Percentiles rank a stretch among this genome's conserved stretches.
These are phyloP conservation scores for Scaptodrosophila lebanonensis DNA, from an alignment of 1,140 invertebrate species.

Conservation along the genomic window DNA sequence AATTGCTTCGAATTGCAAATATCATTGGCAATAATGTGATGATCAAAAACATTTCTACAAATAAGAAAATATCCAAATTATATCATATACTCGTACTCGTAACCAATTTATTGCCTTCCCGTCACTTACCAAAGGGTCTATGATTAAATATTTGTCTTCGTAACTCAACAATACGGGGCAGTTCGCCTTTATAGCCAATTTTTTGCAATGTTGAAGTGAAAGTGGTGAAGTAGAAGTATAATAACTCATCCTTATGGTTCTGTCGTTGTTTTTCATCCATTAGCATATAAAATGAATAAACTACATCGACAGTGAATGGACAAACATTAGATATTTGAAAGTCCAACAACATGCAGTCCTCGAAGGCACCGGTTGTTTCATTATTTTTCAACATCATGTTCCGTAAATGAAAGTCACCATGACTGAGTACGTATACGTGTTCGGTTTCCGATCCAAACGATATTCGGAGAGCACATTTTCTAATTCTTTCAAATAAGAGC, in stretches of 20 bases:
- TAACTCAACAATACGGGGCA: constrained; percentile 31
- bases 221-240: constrained; percentile 37
- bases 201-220: constrained; percentile 37
- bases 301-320: constrained; percentile 37
- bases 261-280: constrained; percentile 38
- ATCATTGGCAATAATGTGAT: constrained; percentile 32
- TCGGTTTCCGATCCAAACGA: constrained; percentile 9
- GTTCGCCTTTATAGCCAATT: constrained; percentile 37
- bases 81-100: not conserved
- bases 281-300: constrained; percentile 49
- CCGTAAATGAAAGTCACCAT: constrained; percentile 52
- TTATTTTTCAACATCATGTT: constrained; percentile 60
- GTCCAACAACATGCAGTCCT: constrained; percentile 51
- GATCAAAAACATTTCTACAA: constrained; percentile 39
- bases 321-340: constrained; percentile 42
- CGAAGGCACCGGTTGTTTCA: constrained; percentile 6
- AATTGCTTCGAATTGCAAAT: constrained; percentile 2
- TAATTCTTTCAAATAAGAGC: constrained; percentile 1
- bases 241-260: constrained; percentile 20
- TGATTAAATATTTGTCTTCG: constrained; percentile 24
- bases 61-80: not conserved
- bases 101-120: not conserved
- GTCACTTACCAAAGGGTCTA: constrained; percentile 35
- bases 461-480: constrained; percentile 25
- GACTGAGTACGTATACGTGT: constrained; percentile 39